A percentile compares a stretch with the other conserved stretches of the same genome.
Evolutionary conservation across 2,888 invertebrate genomes (phyloP).

Genomic region (Gonocerus acuteangulatus): DNA sequence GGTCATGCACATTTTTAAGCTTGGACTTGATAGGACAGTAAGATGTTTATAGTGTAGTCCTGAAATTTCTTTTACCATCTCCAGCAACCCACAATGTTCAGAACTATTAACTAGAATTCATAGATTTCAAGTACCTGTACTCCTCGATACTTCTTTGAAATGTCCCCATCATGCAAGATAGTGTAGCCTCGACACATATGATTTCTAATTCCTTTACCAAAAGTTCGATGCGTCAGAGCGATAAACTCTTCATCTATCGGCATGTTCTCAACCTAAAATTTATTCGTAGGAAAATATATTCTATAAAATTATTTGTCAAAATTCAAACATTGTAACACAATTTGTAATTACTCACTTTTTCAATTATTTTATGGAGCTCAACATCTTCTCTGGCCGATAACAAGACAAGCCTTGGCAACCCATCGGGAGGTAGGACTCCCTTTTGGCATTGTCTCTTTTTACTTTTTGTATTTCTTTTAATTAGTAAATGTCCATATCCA

Average conservation of each 20-base stretch:
- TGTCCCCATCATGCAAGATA: background rate
- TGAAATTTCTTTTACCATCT: no score
- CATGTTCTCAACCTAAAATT: constrained; percentile 5
- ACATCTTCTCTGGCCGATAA: constrained; percentile 49
- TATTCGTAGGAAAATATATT: no score
- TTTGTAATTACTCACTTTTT: constrained; percentile 37
- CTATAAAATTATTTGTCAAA: no score
- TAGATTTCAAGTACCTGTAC: constrained; percentile 2
- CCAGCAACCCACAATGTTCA: no score
- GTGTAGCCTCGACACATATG: constrained; percentile 11
- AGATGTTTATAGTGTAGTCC: no score
- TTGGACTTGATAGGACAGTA: no score
- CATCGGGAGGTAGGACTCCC: constrained; percentile 33
- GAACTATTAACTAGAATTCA: no score
- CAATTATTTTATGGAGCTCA: constrained; percentile 42
- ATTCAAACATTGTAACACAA: no score
- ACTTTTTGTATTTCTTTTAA: constrained; percentile 43
- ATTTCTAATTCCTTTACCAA: background rate
- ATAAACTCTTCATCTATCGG: constrained; percentile 11
- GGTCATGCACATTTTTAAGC: no score
- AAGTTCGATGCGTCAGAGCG: background rate
- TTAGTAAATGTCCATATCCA: constrained; percentile 45
- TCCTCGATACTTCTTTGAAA: background rate
- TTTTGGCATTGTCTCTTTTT: constrained; percentile 34
- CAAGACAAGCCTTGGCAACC: constrained; percentile 43